Evolutionary conservation across 1,140 invertebrate species (phyloP).

Genomic region (Periplaneta americana): DNA sequence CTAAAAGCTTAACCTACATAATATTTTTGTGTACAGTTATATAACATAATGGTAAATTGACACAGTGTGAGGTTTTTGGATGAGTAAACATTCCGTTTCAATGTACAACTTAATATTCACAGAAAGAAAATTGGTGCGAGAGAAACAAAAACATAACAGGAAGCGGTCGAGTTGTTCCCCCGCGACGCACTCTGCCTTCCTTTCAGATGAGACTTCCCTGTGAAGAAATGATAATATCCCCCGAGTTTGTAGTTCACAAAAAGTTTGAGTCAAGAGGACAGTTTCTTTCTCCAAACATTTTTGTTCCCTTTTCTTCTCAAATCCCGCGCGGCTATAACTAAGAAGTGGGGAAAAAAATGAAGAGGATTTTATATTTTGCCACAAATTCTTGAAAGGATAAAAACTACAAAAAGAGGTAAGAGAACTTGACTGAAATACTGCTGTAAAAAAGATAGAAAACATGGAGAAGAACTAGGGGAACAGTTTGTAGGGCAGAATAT

Average conservation of each 20-base stretch:
- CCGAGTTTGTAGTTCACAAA: neutral
- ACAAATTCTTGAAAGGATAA: constrained; percentile 1
- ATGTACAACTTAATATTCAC: too few species aligned
- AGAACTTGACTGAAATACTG: neutral
- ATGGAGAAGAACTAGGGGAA: neutral
- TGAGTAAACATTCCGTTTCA: too few species aligned
- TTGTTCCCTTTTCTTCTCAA: constrained; percentile 47
- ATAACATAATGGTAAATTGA: too few species aligned
- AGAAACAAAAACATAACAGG: neutral
- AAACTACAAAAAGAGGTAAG: neutral
- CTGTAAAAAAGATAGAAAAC: neutral
- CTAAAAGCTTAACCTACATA: too few species aligned
- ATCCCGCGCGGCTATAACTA: constrained; percentile 65
- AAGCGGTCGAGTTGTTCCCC: neutral
- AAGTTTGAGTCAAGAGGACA: neutral
- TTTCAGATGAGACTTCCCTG: neutral
- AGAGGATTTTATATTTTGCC: constrained; percentile 30
- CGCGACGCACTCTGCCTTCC: neutral
- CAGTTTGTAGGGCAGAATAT: neutral
- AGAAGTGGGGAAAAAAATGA: neutral
- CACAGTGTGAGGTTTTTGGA: too few species aligned
- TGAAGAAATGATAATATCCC: neutral
- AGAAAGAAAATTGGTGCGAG: neutral
- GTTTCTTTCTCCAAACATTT: constrained; percentile 10
- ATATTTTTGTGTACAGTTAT: too few species aligned